Evolutionary conservation across 2,113 vertebrate species (phyloP).

Genomic region (Trochalopteron elliotii): DNA sequence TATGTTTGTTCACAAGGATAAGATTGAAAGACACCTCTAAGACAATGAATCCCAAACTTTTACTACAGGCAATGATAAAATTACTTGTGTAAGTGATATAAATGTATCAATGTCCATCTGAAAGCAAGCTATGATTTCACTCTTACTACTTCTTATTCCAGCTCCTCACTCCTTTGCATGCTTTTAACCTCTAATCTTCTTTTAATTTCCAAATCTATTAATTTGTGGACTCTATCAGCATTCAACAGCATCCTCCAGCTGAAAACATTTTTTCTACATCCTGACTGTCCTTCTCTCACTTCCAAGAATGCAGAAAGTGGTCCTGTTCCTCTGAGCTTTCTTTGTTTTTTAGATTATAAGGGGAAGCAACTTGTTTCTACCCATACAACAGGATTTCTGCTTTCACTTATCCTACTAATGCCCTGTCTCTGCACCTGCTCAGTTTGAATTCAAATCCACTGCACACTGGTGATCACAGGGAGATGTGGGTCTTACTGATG

Average conservation of each 20-base stretch:
- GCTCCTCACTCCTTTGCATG: background rate
- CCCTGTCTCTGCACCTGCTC: background rate
- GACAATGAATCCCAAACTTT: background rate
- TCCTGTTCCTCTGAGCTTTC: background rate
- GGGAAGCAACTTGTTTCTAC: background rate
- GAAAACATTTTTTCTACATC: background rate
- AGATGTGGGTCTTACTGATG: background rate
- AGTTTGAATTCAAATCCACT: background rate
- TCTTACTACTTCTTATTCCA: background rate
- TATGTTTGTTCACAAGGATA: background rate
- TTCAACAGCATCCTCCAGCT: background rate
- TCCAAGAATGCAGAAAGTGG: background rate
- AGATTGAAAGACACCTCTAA: background rate
- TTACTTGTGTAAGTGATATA: background rate
- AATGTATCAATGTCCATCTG: background rate
- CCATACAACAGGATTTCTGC: fast-evolving
- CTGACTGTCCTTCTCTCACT: background rate
- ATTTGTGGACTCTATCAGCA: background rate
- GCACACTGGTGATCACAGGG: background rate
- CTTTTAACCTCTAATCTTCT: background rate
- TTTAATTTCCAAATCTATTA: background rate
- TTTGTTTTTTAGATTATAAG: background rate
- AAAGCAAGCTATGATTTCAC: background rate
- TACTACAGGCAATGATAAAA: background rate
- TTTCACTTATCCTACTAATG: background rate